phyloP scores from a whole-genome alignment of 2,113 vertebrate genomes.

The Pachypanchax playfairii region DNA sequence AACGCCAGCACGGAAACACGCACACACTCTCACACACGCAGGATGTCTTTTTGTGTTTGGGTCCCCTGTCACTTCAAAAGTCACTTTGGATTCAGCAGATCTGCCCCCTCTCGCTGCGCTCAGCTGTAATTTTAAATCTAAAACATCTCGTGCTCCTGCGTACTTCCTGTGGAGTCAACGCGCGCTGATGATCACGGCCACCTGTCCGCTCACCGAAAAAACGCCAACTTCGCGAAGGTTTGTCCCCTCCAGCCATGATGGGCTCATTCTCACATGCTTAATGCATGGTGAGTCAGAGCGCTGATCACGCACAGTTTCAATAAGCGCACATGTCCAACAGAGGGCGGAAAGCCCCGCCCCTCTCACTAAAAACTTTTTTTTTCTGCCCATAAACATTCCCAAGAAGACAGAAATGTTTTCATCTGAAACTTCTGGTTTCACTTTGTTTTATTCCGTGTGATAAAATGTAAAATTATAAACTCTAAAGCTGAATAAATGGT shows the following conservation, averaged over 20 bases:
- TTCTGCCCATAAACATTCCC: too few species aligned
- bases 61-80: conserved; percentile 25
- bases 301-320: not conserved
- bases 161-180: conserved; percentile 2
- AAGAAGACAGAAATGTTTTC: too few species aligned
- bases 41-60: conserved; percentile 16
- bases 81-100: conserved; percentile 36
- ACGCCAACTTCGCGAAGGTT: conserved; percentile 17
- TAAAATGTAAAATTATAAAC: too few species aligned
- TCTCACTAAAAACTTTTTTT: conserved; percentile 3
- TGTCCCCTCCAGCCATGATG: conserved; percentile 19
- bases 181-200: conserved; percentile 29
- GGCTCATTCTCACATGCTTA: conserved; percentile 16
- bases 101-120: conserved; percentile 1
- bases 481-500: too few species aligned
- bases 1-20: not conserved
- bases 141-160: not conserved
- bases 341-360: not conserved
- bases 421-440: too few species aligned
- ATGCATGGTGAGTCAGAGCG: conserved; percentile 11
- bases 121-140: conserved; percentile 9
- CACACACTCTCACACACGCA: not conserved
- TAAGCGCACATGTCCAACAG: not conserved
- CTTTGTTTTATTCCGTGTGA: too few species aligned
- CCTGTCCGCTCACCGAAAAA: conserved; percentile 36